Percentiles rank a stretch among this genome's conserved stretches.
phyloP scores from a whole-genome alignment of 1,140 invertebrate species.

The Drosophila sucinea region DNA sequence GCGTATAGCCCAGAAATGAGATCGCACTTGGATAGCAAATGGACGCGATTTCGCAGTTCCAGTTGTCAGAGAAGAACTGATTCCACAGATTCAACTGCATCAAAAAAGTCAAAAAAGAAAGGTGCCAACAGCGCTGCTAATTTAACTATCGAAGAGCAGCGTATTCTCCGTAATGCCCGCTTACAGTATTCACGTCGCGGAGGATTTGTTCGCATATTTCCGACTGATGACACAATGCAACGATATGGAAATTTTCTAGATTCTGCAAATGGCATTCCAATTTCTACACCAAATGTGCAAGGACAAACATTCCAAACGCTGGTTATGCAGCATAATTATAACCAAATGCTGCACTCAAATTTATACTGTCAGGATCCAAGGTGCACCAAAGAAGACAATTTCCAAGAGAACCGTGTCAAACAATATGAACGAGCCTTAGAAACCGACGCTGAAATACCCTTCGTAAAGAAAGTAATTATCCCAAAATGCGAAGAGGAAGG shows the following conservation, averaged over 20 bases:
- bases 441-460: constrained; percentile 58
- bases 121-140: constrained; percentile 46
- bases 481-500: constrained; percentile 75
- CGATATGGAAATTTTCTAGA: constrained; percentile 87
- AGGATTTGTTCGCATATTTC: constrained; percentile 96
- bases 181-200: constrained; percentile 93
- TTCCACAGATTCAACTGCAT: constrained; percentile 85
- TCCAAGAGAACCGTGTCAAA: constrained; percentile 70
- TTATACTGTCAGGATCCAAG: constrained; percentile 73
- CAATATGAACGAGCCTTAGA: constrained; percentile 78
- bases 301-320: constrained; percentile 85
- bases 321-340: constrained; percentile 88
- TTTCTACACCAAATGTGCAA: constrained; percentile 86
- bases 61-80: constrained; percentile 85
- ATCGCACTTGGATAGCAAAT: constrained; percentile 83
- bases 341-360: constrained; percentile 88
- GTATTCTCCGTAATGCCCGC: constrained; percentile 89
- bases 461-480: constrained; percentile 61
- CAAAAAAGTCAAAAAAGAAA: constrained; percentile 75
- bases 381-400: constrained; percentile 53
- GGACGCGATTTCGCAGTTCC: constrained; percentile 74
- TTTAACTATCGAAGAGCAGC: constrained; percentile 91
- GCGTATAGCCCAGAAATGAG: constrained; percentile 89
- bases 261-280: constrained; percentile 88
- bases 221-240: constrained; percentile 93